phyloP scores from a whole-genome alignment of 2,888 invertebrate species.

The Heliconius ethilla region DNA sequence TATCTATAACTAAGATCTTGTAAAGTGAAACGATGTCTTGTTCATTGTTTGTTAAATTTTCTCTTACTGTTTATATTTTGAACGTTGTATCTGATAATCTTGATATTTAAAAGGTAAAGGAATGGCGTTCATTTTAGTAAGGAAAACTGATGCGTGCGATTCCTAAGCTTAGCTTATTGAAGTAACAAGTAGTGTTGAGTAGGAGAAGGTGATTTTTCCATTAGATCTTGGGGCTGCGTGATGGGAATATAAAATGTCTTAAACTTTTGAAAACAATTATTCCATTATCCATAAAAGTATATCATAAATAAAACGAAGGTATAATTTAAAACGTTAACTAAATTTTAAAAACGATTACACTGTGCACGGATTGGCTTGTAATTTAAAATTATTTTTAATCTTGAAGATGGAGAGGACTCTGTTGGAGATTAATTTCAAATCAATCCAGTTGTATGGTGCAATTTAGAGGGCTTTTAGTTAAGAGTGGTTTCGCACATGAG shows the following conservation, averaged over 20 bases:
- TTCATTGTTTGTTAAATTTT: conserved; percentile 60
- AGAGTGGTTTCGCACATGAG: conserved; percentile 79
- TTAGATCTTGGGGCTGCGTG: neutral
- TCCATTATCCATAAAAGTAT: conserved; percentile 13
- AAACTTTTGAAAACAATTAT: conserved; percentile 8
- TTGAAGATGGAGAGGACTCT: conserved; percentile 41
- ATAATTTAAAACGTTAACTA: conserved; percentile 25
- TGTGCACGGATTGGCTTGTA: conserved; percentile 23
- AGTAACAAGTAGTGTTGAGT: neutral
- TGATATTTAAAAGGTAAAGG: conserved; percentile 17
- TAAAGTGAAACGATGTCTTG: conserved; percentile 77
- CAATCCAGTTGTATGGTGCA: conserved; percentile 74
- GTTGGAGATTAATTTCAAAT: conserved; percentile 74
- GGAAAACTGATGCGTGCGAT: neutral
- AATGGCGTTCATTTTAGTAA: neutral
- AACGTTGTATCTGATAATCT: conserved; percentile 24
- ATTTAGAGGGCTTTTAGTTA: conserved; percentile 80
- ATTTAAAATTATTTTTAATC: conserved; percentile 47
- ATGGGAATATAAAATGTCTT: neutral
- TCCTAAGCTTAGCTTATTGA: neutral
- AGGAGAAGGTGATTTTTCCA: neutral
- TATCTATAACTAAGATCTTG: conserved; percentile 74
- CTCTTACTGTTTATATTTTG: conserved; percentile 40
- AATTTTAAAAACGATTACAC: conserved; percentile 28
- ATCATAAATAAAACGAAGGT: conserved; percentile 21